Percentiles rank a stretch among this genome's conserved stretches.
These are phyloP conservation scores for Platycheirus albimanus DNA, from an alignment of 2,888 invertebrate species.

Conservation along the genomic window DNA sequence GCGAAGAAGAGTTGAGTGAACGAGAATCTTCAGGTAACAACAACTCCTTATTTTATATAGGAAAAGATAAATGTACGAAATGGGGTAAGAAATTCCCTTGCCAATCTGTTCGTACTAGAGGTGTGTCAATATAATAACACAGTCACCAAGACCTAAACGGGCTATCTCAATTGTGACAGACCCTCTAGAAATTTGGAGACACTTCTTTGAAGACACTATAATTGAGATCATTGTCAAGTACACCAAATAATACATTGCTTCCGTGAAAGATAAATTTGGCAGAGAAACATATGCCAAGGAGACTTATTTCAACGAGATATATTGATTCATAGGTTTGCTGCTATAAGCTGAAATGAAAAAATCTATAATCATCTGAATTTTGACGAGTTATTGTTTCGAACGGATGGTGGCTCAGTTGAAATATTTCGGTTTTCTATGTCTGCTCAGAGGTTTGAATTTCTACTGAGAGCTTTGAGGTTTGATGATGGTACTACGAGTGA, in stretches of 20 bases:
- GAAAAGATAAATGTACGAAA: too few species aligned
- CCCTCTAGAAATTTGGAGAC: conserved; percentile 42
- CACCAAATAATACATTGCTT: conserved; percentile 9
- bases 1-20: conserved; percentile 38
- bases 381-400: conserved; percentile 44
- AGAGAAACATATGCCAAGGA: conserved; percentile 28
- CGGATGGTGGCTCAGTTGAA: conserved; percentile 47
- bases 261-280: conserved; percentile 37
- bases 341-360: conserved; percentile 49
- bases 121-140: conserved; percentile 12
- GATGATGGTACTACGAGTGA: conserved; percentile 21
- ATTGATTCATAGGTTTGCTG: conserved; percentile 56
- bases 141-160: conserved; percentile 1
- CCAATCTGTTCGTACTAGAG: conserved; percentile 46
- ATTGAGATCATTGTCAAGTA: conserved; percentile 32
- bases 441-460: conserved; percentile 31
- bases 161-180: background rate
- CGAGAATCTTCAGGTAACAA: conserved; percentile 18
- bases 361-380: conserved; percentile 39
- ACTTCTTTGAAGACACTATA: conserved; percentile 20
- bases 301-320: conserved; percentile 34
- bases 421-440: conserved; percentile 49
- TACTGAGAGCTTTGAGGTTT: conserved; percentile 47
- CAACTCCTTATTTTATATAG: conserved; percentile 12
- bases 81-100: conserved; percentile 35